phyloP scores from a whole-genome alignment of 2,797 vertebrate species.

The Pelochelys cantorii region DNA sequence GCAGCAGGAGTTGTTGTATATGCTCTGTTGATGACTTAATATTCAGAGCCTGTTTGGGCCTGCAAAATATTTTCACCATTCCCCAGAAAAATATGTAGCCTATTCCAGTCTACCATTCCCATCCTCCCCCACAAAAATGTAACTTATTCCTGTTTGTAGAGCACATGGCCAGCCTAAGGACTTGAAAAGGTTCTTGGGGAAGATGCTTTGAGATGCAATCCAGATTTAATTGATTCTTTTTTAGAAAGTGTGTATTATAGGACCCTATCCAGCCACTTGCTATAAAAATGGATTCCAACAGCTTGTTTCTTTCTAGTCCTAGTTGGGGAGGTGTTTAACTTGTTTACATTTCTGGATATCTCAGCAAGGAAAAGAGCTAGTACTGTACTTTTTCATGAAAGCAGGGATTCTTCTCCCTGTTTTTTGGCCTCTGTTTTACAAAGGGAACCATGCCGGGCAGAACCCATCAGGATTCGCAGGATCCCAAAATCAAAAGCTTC shows the following conservation, averaged over 20 bases:
- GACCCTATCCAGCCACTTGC: neutral
- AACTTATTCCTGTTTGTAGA: constrained; percentile 57
- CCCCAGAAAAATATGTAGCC: constrained; percentile 56
- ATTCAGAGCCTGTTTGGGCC: constrained; percentile 49
- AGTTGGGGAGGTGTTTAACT: neutral
- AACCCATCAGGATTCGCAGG: neutral
- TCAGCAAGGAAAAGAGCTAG: constrained; percentile 22
- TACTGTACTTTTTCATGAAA: neutral
- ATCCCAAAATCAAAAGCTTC: neutral
- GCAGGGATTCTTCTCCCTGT: neutral
- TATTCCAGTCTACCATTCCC: constrained; percentile 38
- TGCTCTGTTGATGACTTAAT: neutral
- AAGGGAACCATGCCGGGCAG: neutral
- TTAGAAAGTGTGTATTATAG: neutral
- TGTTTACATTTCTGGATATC: constrained; percentile 15
- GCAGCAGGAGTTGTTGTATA: neutral
- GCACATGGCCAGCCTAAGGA: constrained; percentile 25
- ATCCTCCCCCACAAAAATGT: constrained; percentile 54
- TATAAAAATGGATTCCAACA: neutral
- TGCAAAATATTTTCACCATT: constrained; percentile 57
- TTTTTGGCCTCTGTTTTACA: neutral
- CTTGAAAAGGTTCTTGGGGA: constrained; percentile 8
- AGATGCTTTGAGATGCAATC: constrained; percentile 30
- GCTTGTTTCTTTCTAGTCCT: neutral
- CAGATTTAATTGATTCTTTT: constrained; percentile 1